Conservation (phyloP, 2,113 vertebrate species). For the Xiphorhynchus elegans region DNA sequence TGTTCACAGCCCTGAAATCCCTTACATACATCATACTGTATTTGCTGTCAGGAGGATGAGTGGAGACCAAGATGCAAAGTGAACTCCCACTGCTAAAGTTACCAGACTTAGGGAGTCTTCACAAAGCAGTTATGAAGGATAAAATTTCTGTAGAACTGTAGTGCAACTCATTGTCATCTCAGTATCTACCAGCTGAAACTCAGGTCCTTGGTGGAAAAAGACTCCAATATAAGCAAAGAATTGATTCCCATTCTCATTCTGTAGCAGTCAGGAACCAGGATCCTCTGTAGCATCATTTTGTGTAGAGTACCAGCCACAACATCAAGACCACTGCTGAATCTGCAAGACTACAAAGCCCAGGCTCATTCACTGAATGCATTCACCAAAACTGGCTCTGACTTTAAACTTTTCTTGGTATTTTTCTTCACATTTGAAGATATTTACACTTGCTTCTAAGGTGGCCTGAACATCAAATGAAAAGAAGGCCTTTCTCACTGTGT, state of each 20-base stretch:
- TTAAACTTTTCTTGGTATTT: neutral
- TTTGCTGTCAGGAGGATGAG: neutral
- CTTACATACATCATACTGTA: neutral
- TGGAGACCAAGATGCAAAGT: neutral
- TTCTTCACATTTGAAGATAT: neutral
- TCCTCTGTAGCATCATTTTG: neutral
- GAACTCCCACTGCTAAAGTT: neutral
- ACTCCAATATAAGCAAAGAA: neutral
- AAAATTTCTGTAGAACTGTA: neutral
- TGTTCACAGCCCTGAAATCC: neutral
- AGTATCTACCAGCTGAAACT: neutral
- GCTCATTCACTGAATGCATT: neutral
- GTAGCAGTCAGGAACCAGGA: neutral
- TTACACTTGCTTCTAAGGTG: neutral
- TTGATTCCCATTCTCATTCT: neutral
- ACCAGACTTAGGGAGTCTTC: neutral
- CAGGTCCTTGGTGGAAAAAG: neutral
- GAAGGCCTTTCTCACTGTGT: neutral
- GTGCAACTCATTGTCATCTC: neutral
- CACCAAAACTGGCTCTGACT: neutral
- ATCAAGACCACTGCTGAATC: neutral
- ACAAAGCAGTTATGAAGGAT: neutral
- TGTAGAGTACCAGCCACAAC: neutral
- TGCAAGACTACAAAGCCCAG: neutral
- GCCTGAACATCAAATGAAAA: neutral